A percentile compares a stretch with the other conserved stretches of the same genome.
phyloP scores from a whole-genome alignment of 2,797 vertebrate species.

The Anas flavirostris region DNA sequence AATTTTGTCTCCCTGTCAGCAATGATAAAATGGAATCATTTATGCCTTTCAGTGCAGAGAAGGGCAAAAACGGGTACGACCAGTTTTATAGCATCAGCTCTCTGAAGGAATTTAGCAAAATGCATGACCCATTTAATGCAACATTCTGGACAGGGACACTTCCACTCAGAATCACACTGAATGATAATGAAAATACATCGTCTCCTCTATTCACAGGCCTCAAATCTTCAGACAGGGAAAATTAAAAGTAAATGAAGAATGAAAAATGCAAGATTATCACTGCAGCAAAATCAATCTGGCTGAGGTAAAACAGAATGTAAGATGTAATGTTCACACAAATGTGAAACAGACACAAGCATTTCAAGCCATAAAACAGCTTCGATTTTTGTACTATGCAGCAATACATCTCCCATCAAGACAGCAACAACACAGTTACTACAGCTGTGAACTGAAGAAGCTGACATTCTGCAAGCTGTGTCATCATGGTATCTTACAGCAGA shows the following conservation, averaged over 20 bases:
- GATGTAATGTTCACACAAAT: not conserved
- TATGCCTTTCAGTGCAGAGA: not conserved
- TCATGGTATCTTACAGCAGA: not conserved
- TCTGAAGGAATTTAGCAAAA: not conserved
- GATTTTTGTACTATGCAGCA: not conserved
- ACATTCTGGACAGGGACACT: not conserved
- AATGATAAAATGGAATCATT: not conserved
- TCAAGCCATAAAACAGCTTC: not conserved
- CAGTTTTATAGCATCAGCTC: not conserved
- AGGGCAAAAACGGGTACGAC: not conserved
- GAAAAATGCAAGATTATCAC: not conserved
- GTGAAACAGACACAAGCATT: not conserved
- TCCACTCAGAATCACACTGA: not conserved
- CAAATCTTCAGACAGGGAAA: not conserved
- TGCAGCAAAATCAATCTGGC: not conserved
- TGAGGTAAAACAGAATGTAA: not conserved
- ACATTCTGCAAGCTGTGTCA: not conserved
- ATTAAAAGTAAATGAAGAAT: not conserved
- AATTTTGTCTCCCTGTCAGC: not conserved
- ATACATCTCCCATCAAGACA: not conserved
- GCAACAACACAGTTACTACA: not conserved
- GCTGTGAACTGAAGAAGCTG: not conserved
- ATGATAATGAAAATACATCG: not conserved
- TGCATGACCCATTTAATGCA: not conserved
- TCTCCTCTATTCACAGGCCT: not conserved